These are phyloP conservation scores for Drosophila meridionalis DNA, from an alignment of 2,888 invertebrate genomes.

Conservation along the genomic window DNA sequence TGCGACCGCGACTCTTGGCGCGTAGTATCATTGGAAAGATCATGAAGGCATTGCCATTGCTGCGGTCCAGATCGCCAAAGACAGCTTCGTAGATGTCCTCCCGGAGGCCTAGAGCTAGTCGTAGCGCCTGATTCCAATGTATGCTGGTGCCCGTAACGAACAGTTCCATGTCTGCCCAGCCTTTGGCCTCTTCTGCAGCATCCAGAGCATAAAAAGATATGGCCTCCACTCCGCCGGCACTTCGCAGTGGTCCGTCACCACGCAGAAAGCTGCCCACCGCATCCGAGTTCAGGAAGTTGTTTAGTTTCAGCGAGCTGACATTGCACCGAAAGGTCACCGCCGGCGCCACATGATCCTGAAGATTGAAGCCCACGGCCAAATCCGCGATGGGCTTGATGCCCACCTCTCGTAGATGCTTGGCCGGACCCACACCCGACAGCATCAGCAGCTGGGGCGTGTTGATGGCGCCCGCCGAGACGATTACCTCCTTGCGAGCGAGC, in stretches of 20 bases:
- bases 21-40: conserved; percentile 88
- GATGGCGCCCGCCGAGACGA: conserved; percentile 91
- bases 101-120: conserved; percentile 84
- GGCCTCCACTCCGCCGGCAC: conserved; percentile 88
- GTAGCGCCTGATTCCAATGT: conserved; percentile 80
- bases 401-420: conserved; percentile 86
- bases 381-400: conserved; percentile 87
- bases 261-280: conserved; percentile 56
- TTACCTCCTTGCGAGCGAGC: conserved; percentile 88
- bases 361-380: conserved; percentile 88
- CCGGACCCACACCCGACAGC: conserved; percentile 90
- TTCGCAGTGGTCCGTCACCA: conserved; percentile 84
- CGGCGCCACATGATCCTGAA: conserved; percentile 88
- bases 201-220: conserved; percentile 88
- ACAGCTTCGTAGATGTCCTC: conserved; percentile 84
- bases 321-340: conserved; percentile 88
- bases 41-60: conserved; percentile 85
- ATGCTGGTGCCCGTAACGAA: conserved; percentile 87
- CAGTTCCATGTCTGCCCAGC: conserved; percentile 89
- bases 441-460: conserved; percentile 93
- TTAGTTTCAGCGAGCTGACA: conserved; percentile 68
- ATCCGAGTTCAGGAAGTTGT: conserved; percentile 54
- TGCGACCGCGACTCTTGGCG: conserved; percentile 88
- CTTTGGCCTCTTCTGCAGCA: conserved; percentile 15
- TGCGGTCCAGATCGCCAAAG: conserved; percentile 81